These are phyloP conservation scores for Saccopteryx bilineata DNA, from an alignment of 2,113 vertebrate genomes.

Conservation along the genomic window DNA sequence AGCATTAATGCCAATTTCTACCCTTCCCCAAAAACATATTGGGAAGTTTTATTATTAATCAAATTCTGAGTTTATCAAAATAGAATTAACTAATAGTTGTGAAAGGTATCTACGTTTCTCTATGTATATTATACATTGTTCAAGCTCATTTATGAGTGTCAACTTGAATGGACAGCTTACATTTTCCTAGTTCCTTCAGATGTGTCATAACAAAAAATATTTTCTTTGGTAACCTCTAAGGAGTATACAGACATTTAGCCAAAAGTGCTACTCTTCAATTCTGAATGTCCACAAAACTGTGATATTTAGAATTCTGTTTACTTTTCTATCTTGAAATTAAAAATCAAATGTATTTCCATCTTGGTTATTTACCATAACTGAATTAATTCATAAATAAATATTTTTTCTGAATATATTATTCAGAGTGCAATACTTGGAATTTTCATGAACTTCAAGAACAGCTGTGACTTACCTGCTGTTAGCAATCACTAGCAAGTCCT, in stretches of 20 bases:
- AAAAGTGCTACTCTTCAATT: slow-evolving; percentile 25
- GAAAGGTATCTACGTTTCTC: neutral
- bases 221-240: neutral
- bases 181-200: slow-evolving; percentile 56
- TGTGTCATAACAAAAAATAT: neutral
- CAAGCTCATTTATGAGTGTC: slow-evolving; percentile 50
- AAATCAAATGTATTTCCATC: slow-evolving; percentile 75
- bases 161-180: slow-evolving; percentile 41
- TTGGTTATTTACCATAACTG: slow-evolving; percentile 60
- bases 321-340: slow-evolving; percentile 72
- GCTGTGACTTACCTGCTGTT: slow-evolving; percentile 61
- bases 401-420: slow-evolving; percentile 81
- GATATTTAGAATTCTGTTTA: slow-evolving; percentile 57
- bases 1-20: neutral
- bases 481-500: slow-evolving; percentile 65
- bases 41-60: neutral
- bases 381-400: slow-evolving; percentile 68
- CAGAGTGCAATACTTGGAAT: slow-evolving; percentile 62
- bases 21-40: neutral
- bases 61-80: neutral
- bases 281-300: slow-evolving; percentile 59
- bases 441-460: slow-evolving; percentile 72
- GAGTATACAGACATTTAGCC: slow-evolving; percentile 61
- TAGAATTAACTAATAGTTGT: slow-evolving; percentile 16
- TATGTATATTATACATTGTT: slow-evolving; percentile 61